Conservation (phyloP, 2,797 vertebrate species). For the Glyptemys insculpta region DNA sequence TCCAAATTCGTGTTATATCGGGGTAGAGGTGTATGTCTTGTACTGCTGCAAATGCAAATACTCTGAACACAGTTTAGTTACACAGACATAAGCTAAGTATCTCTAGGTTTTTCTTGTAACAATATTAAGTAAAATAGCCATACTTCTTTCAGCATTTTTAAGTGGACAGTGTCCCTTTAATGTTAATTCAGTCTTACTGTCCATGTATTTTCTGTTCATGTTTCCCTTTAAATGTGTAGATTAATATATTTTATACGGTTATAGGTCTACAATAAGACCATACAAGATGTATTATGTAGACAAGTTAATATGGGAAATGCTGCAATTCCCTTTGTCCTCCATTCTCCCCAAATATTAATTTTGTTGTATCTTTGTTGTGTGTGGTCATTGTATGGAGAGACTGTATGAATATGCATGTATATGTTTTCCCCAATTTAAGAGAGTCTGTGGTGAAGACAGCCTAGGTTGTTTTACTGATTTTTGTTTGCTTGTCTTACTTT, state of each 20-base stretch:
- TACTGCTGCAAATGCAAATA: neutral
- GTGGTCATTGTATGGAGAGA: neutral
- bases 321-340: neutral
- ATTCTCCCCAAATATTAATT: neutral
- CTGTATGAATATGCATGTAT: neutral
- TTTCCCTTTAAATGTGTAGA: neutral
- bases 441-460: neutral
- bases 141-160: neutral
- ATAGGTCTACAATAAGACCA: neutral
- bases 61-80: neutral
- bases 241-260: neutral
- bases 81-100: neutral
- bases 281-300: neutral
- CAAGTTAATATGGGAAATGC: neutral
- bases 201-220: neutral
- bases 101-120: neutral
- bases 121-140: neutral
- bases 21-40: neutral
- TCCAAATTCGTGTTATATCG: no score
- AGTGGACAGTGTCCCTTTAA: neutral
- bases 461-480: neutral
- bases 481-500: neutral
- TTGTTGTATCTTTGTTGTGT: neutral
- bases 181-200: neutral
- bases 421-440: neutral